phyloP scores from a whole-genome alignment of 2,797 vertebrate species.

The Alcedo quadribrachys region DNA sequence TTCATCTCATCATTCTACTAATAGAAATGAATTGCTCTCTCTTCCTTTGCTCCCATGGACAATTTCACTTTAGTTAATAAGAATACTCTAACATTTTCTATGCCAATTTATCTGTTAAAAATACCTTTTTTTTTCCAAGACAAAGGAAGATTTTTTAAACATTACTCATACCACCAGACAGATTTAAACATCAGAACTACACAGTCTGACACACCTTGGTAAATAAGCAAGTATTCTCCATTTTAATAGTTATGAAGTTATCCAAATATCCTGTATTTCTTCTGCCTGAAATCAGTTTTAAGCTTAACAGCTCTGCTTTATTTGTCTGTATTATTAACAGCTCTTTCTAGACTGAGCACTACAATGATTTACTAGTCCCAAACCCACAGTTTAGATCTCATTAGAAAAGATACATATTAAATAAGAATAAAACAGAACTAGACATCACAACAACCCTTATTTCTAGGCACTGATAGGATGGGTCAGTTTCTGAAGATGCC shows the following conservation, averaged over 20 bases:
- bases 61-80: not conserved
- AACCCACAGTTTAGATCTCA: not conserved
- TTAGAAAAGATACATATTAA: conserved; percentile 2
- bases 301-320: not conserved
- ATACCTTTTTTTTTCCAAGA: not conserved
- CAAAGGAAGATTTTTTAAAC: not conserved
- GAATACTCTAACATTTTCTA: not conserved
- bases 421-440: not conserved
- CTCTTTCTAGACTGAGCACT: not conserved
- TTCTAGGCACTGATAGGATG: not conserved
- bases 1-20: not conserved
- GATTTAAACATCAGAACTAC: not conserved
- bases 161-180: not conserved
- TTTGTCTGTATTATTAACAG: not conserved
- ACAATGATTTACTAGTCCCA: not conserved
- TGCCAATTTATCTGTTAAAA: not conserved
- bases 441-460: not conserved
- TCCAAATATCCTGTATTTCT: not conserved
- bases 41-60: not conserved
- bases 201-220: not conserved
- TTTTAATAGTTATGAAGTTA: not conserved
- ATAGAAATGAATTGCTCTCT: not conserved
- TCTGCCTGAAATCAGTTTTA: not conserved
- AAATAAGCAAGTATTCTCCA: not conserved
- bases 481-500: not conserved